Conservation (phyloP, 2,113 vertebrate species). For the Ptilonorhynchus violaceus region DNA sequence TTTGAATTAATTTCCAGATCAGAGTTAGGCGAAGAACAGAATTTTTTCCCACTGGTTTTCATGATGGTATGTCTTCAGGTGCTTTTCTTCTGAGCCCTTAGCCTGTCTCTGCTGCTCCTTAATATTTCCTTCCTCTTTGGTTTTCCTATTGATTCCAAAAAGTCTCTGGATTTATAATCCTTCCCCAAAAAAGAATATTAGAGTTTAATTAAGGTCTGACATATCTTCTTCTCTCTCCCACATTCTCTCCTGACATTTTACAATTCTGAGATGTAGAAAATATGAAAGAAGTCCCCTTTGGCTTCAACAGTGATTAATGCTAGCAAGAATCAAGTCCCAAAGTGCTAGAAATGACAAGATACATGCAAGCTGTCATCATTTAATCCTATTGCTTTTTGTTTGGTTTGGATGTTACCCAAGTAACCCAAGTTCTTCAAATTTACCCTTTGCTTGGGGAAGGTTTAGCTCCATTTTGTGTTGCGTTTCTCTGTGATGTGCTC, state of each 20-base stretch:
- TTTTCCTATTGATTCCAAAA: neutral
- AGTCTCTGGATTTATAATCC: neutral
- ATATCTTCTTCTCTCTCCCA: neutral
- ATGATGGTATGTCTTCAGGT: neutral
- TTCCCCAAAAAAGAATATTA: neutral
- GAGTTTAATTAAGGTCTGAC: neutral
- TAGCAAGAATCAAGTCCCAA: neutral
- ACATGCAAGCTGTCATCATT: neutral
- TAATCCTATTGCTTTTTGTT: neutral
- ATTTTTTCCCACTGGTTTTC: neutral
- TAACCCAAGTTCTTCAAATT: neutral
- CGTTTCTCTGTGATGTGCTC: neutral
- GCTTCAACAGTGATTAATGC: neutral
- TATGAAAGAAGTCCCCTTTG: neutral
- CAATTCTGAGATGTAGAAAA: neutral
- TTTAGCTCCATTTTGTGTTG: neutral
- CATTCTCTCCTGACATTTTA: neutral
- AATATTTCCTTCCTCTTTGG: neutral
- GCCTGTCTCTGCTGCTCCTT: neutral
- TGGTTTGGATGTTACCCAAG: neutral
- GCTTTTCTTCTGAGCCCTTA: neutral
- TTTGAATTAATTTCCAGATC: neutral
- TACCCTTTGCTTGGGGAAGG: neutral
- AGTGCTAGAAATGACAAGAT: constrained; percentile 5
- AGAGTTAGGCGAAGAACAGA: neutral